Base-by-base conservation (phyloP, 2,113 vertebrate genomes). In the Numida meleagris region DNA sequence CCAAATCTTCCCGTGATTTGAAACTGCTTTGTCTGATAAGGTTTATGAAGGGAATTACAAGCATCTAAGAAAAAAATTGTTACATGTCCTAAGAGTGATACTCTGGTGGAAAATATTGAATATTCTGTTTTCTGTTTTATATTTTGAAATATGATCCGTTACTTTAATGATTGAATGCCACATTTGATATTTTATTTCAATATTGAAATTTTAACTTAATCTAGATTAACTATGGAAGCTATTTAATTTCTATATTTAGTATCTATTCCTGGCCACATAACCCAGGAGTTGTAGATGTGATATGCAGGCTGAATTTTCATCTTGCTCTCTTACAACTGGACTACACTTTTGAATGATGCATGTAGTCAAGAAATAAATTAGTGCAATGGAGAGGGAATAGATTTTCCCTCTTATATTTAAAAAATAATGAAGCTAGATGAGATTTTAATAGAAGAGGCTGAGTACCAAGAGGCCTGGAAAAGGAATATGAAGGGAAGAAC, bases 401-500 rank as follows among this genome's bases (percentile, higher is more conserved):
- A 77, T 80, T 95, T 94, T 66, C 27, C 16, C 29, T 67, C 86
- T 71, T 46, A 33, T 71, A 77, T 89, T 94, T 81, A 81, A 95
- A 93, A 89, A 94, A 88, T 95, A 91, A 92, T 96, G 86, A 92
- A 91, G 75, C 71, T 94, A 65, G 68, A 94, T 93, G 82, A 95
- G 65, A 89, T 89, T 93, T 82, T 88, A 95, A 89, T 93, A 88
- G 89, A 89, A 81, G 61, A 74, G 42, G 4, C 16, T 81, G 76
- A 83, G 81, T 75, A 78, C 7, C 42, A 88, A 38, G 46, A 88
- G 73, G 42, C 12, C 55, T 80, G 20, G 29, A 72, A 75, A 95
- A 83, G 27, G 10, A 4, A 36, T 61, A 29, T 21, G 23, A 61
- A 10, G 12, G 31, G 8, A 5, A 46, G 20, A 73, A 2, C 0